Evolutionary conservation across 1,140 invertebrate genomes (phyloP).

Genomic region (Pseudomyrmex cubaensis): DNA sequence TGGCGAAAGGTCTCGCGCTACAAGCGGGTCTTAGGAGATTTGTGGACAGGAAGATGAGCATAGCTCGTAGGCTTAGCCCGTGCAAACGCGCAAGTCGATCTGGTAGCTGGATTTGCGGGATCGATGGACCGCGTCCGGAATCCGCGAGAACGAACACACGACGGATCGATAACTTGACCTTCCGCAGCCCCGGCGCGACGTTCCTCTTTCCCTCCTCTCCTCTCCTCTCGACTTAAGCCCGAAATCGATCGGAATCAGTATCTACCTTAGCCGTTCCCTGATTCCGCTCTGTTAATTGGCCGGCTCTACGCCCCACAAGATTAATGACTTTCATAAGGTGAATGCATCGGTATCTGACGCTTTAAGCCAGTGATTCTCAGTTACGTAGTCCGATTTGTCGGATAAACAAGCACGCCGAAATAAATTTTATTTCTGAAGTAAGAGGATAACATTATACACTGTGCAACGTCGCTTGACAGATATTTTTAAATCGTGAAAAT

Average conservation of each 20-base stretch:
- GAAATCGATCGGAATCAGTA: constrained; percentile 57
- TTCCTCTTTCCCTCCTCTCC: too few relatives aligned
- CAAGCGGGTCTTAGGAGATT: constrained; percentile 63
- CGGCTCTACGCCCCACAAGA: constrained; percentile 51
- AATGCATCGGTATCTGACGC: constrained; percentile 57
- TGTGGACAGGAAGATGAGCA: constrained; percentile 73
- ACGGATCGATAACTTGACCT: constrained; percentile 56
- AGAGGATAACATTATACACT: too few relatives aligned
- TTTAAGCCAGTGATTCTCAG: constrained; percentile 51
- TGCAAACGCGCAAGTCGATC: constrained; percentile 74
- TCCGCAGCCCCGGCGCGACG: background rate
- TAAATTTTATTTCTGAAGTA: too few relatives aligned
- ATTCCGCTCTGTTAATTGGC: constrained; percentile 57
- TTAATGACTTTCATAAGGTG: constrained; percentile 60
- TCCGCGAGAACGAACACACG: constrained; percentile 50
- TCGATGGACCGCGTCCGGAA: constrained; percentile 63
- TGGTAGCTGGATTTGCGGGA: constrained; percentile 70
- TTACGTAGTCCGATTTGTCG: background rate
- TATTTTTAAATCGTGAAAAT: too few relatives aligned
- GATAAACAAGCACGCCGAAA: background rate
- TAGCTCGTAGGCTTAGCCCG: constrained; percentile 69
- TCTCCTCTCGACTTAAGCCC: constrained; percentile 21
- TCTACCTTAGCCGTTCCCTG: constrained; percentile 49
- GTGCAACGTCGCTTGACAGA: too few relatives aligned
- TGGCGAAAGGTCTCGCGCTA: constrained; percentile 60